Conservation (phyloP, 1,140 invertebrate species). For the Tyrophagus putrescentiae region DNA sequence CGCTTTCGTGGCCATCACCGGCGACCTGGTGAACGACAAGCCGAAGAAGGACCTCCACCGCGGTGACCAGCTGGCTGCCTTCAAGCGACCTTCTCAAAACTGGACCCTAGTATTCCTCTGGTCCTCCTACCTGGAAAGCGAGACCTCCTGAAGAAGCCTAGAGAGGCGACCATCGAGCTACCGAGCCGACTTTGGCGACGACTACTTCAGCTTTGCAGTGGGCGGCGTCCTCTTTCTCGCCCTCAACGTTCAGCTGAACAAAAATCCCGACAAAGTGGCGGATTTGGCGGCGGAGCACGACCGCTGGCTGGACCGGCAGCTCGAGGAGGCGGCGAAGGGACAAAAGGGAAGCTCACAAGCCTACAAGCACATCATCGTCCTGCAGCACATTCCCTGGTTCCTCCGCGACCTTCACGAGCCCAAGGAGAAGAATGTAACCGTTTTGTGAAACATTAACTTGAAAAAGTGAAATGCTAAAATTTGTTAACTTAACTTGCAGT, state of each 20-base stretch:
- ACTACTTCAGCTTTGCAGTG: neutral
- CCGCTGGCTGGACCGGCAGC: neutral
- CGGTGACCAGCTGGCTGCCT: neutral
- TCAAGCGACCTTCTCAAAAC: neutral
- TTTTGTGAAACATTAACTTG: no score
- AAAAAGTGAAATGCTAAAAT: no score
- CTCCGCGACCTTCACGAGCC: neutral
- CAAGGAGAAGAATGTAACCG: no score
- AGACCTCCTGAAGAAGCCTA: neutral
- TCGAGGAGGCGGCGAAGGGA: neutral
- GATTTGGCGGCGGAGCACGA: neutral
- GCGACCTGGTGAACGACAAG: neutral
- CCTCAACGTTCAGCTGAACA: neutral
- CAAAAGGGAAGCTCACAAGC: no score
- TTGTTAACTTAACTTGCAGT: no score
- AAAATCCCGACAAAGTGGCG: neutral
- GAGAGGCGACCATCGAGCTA: neutral
- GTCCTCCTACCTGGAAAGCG: neutral
- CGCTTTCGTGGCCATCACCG: neutral
- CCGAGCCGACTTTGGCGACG: neutral
- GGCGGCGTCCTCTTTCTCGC: neutral
- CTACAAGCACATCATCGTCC: neutral
- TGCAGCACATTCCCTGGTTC: neutral
- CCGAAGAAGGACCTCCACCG: neutral
- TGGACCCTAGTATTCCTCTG: neutral